Percentiles rank a stretch among this genome's conserved stretches.
Conservation (phyloP, 2,797 vertebrate genomes). For the Coregonus suidteri region DNA sequence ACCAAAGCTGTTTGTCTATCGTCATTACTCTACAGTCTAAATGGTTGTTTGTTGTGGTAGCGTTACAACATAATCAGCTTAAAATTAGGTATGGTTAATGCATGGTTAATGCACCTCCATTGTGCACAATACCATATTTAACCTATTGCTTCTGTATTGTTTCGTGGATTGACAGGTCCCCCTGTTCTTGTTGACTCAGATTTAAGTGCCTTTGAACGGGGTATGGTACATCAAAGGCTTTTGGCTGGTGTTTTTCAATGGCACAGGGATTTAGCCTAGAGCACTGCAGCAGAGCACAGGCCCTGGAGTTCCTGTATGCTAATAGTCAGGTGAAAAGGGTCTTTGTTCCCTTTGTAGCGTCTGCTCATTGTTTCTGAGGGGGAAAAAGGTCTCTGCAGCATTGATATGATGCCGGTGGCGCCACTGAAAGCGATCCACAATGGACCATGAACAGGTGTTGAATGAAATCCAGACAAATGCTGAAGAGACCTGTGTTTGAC, state of each 20-base stretch:
- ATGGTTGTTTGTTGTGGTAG: background rate
- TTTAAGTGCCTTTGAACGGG: too few relatives aligned
- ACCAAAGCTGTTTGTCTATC: background rate
- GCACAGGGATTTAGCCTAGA: too few relatives aligned
- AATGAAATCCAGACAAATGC: conserved; percentile 69
- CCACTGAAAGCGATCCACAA: conserved; percentile 39
- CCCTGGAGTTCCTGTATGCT: background rate
- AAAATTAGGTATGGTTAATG: background rate
- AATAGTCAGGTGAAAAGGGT: background rate
- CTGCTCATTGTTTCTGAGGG: background rate
- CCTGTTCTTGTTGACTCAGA: background rate
- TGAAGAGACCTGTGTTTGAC: conserved; percentile 60
- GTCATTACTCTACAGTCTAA: background rate
- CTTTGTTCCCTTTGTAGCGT: background rate
- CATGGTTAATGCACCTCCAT: background rate
- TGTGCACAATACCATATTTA: background rate
- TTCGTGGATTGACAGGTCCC: background rate
- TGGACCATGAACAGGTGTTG: conserved; percentile 68
- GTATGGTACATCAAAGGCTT: background rate
- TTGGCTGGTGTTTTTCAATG: background rate
- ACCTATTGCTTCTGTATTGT: background rate
- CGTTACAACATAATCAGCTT: background rate
- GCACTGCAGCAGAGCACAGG: background rate
- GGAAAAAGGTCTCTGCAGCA: background rate
- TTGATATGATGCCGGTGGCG: conserved; percentile 3